Base-by-base conservation (phyloP, 2,888 invertebrate genomes). In the Amiota communis region DNA sequence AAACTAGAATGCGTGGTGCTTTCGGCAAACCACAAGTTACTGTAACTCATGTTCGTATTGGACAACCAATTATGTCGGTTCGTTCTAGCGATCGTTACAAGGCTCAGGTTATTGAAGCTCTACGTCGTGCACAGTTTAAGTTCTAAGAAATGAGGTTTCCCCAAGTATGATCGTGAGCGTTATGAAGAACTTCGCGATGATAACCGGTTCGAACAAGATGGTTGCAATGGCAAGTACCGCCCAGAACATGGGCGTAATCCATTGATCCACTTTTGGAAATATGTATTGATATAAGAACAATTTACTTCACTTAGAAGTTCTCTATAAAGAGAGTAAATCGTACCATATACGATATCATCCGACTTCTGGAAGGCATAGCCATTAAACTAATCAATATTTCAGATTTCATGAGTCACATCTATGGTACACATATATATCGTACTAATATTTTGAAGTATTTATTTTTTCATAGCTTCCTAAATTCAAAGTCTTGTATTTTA, bases 111-210 rank as follows among this genome's bases (percentile, higher is more conserved):
- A 94, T 99, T 77, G 99, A 99, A 90, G 98, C 99, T 90, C 93
- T 99, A 82, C 94, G 99, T 91, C 96, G 99, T 93, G 99, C 99
- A 81, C 99, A 99, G 92, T 99, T 99, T 93, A 99, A 99, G 96
- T 99, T 97, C 99, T 63, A 98, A 98, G 92, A 98, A 97, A 90
- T 99, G 98, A 97, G 99, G 99, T 74, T 99, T 99, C 92, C 99
- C 99, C 23, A 98, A 97, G 90, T 99, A 97, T 91, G 96, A 98
- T 75, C 94, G 96, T 73, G 96, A 94, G 51, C 95, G 95, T 75
- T 99, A 95, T 87, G 97, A 98, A 90, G 92, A 92, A 77, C 92
- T 98, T 90, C 94, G 96, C 83, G 93, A 92, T 51, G 94, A 95
- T 15, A 96, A 96, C 73, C 93, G 95, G 71, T 92, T 99, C 74